phyloP scores from a whole-genome alignment of 2,888 invertebrate genomes.

The Spodoptera picta region DNA sequence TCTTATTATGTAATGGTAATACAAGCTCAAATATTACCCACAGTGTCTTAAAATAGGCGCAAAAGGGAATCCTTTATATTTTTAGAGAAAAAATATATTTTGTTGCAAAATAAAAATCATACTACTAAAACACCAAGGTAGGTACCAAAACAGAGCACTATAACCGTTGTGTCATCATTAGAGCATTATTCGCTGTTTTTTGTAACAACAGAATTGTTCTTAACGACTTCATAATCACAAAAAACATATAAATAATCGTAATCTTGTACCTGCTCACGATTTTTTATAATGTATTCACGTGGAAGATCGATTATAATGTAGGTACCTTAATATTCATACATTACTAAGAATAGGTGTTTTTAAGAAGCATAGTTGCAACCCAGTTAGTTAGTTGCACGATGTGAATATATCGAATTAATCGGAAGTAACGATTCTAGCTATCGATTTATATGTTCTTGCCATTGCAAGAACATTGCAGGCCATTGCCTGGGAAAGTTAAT shows the following conservation, averaged over 20 bases:
- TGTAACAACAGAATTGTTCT: constrained; percentile 11
- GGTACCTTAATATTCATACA: constrained; percentile 25
- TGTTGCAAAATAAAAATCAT: neutral
- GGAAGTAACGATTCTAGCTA: constrained; percentile 21
- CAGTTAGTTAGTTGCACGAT: constrained; percentile 40
- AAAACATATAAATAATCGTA: constrained; percentile 19
- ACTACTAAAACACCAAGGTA: neutral
- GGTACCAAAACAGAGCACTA: neutral
- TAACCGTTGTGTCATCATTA: constrained; percentile 12
- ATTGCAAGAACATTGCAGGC: neutral
- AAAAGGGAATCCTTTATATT: no score
- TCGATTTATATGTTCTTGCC: neutral
- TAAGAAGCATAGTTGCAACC: constrained; percentile 28
- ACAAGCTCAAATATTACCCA: no score
- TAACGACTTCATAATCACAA: constrained; percentile 33
- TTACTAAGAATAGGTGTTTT: constrained; percentile 37
- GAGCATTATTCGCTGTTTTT: constrained; percentile 16
- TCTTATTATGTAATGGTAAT: no score
- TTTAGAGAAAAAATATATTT: neutral
- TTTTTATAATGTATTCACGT: constrained; percentile 41
- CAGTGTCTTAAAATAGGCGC: no score
- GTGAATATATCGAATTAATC: constrained; percentile 30
- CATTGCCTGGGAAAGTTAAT: constrained; percentile 4
- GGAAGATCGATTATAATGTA: constrained; percentile 30
- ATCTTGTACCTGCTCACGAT: constrained; percentile 29